phyloP scores from a whole-genome alignment of 1,140 invertebrate species.

The Oedothorax gibbosus region DNA sequence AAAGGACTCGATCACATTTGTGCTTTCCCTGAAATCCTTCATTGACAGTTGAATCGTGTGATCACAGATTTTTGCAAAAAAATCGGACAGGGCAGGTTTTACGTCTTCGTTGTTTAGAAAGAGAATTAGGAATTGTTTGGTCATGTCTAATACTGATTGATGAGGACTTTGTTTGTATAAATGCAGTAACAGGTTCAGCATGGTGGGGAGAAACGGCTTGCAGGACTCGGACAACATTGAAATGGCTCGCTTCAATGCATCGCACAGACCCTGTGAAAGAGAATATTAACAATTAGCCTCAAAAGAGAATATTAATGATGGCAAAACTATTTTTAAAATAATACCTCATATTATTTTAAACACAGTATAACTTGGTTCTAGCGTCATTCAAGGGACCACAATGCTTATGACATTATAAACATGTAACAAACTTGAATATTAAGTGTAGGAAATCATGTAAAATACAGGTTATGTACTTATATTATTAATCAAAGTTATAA shows the following conservation, averaged over 20 bases:
- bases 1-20: slow-evolving; percentile 61
- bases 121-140: slow-evolving; percentile 74
- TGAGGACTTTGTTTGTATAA: slow-evolving; percentile 79
- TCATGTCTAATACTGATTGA: slow-evolving; percentile 77
- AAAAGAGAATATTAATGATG: too few species aligned
- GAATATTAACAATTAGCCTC: too few species aligned
- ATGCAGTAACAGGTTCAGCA: slow-evolving; percentile 77
- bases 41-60: slow-evolving; percentile 53
- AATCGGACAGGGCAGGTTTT: slow-evolving; percentile 41
- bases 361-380: too few species aligned
- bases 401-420: too few species aligned
- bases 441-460: too few species aligned
- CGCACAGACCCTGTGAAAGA: slow-evolving; percentile 76
- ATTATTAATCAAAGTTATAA: too few species aligned
- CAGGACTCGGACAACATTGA: slow-evolving; percentile 77
- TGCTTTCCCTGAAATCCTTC: slow-evolving; percentile 62
- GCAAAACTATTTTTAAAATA: too few species aligned
- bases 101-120: slow-evolving; percentile 63
- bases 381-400: too few species aligned
- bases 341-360: too few species aligned
- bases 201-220: slow-evolving; percentile 74
- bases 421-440: too few species aligned
- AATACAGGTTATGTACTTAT: too few species aligned
- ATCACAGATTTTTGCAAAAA: slow-evolving; percentile 60
- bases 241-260: slow-evolving; percentile 77